A percentile compares a stretch with the other conserved stretches of the same genome.
phyloP scores from a whole-genome alignment of 2,888 invertebrate species.

The Stegana nigrithorax region DNA sequence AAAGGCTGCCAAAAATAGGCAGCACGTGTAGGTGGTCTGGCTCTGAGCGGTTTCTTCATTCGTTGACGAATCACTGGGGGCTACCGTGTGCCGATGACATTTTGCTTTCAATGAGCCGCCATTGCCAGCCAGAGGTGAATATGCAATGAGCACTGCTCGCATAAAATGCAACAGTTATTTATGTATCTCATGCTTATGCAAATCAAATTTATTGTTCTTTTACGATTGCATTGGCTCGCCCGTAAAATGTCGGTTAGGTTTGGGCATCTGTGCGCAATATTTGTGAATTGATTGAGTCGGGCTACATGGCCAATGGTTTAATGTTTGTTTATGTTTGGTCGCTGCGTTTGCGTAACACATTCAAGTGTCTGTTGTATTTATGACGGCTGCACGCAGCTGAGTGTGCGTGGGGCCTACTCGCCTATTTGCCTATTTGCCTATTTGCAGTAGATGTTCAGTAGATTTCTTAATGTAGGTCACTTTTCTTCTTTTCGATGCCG shows the following conservation, averaged over 20 bases:
- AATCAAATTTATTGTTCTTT: constrained; percentile 35
- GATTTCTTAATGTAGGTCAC: constrained; percentile 48
- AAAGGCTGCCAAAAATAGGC: not conserved
- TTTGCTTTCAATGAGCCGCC: constrained; percentile 8
- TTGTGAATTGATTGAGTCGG: no score
- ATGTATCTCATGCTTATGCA: constrained; percentile 32
- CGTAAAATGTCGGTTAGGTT: not conserved
- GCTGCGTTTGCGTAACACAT: not conserved
- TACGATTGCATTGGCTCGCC: not conserved
- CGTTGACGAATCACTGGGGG: not conserved
- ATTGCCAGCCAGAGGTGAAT: no score
- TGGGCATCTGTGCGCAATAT: not conserved
- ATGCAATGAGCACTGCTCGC: not conserved
- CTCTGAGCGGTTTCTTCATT: not conserved
- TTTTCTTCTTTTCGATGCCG: constrained; percentile 44
- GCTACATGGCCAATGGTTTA: no score
- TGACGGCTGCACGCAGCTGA: constrained; percentile 8
- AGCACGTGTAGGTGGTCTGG: not conserved
- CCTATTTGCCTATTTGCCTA: not conserved
- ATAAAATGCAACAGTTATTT: not conserved
- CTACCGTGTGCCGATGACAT: not conserved
- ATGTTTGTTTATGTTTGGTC: not conserved
- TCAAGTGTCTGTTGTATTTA: not conserved
- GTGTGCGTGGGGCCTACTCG: not conserved
- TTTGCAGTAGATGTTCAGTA: constrained; percentile 3